phyloP scores from a whole-genome alignment of 2,888 invertebrate species.

The Malacosoma neustria region DNA sequence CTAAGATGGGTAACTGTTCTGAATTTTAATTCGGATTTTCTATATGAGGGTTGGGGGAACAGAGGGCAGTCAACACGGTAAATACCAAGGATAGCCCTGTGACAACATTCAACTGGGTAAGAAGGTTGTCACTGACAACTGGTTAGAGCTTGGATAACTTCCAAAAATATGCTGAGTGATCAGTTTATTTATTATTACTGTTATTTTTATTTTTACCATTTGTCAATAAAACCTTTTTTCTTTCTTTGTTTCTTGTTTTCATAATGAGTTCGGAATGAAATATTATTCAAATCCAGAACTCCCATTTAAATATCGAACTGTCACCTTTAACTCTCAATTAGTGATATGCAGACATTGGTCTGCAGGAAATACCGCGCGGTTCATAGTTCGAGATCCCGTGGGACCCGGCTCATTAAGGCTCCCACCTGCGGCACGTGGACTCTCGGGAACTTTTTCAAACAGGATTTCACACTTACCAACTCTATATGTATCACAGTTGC shows the following conservation, averaged over 20 bases:
- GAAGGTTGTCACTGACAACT: no score
- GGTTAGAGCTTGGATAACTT: no score
- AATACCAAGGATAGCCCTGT: no score
- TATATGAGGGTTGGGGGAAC: no score
- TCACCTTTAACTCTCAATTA: constrained; percentile 25
- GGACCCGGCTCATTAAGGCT: constrained; percentile 35
- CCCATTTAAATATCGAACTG: neutral
- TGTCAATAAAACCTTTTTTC: neutral
- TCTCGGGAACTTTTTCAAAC: constrained; percentile 36
- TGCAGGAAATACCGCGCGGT: constrained; percentile 44
- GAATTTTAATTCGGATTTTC: no score
- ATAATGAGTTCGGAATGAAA: neutral
- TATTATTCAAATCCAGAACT: neutral
- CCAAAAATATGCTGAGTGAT: no score
- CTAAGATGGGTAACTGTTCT: no score
- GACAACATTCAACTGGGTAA: no score
- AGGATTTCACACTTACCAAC: constrained; percentile 51
- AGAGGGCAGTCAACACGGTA: no score
- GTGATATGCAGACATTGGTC: constrained; percentile 13
- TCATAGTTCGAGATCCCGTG: constrained; percentile 51
- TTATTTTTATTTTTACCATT: neutral
- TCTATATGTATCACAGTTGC: constrained; percentile 29
- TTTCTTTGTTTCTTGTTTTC: neutral
- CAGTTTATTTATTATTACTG: no score
- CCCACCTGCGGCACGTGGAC: constrained; percentile 50